phyloP scores from a whole-genome alignment of 1,140 invertebrate species.

The Zaprionus nigranus region DNA sequence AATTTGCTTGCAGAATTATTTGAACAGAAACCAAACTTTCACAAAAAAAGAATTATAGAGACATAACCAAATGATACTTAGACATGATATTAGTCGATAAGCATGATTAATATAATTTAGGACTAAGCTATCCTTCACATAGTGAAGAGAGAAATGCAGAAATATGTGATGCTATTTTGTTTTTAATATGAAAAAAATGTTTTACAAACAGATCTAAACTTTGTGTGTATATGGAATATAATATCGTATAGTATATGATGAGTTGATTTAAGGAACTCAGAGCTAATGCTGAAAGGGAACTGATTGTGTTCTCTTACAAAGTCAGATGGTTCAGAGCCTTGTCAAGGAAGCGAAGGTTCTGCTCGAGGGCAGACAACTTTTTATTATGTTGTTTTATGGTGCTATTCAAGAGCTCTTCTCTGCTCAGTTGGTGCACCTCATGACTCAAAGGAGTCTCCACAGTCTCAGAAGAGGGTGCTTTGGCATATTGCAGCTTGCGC shows the following conservation, averaged over 20 bases:
- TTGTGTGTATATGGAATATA: background rate
- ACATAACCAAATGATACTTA: too few species aligned
- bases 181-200: conserved; percentile 36
- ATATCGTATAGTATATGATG: too few species aligned
- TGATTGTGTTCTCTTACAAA: conserved; percentile 37
- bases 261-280: background rate
- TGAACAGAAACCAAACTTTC: background rate
- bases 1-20: background rate
- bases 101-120: too few species aligned
- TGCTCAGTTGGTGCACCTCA: background rate
- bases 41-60: background rate
- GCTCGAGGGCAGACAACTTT: conserved; percentile 14
- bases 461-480: conserved; percentile 1
- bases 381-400: conserved; percentile 35
- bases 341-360: conserved; percentile 58
- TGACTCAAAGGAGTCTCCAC: too few species aligned
- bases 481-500: conserved; percentile 57
- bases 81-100: too few species aligned
- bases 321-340: conserved; percentile 75
- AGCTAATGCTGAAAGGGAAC: conserved; percentile 22
- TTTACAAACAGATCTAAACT: conserved; percentile 40
- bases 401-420: conserved; percentile 30
- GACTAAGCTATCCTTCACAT: too few species aligned
- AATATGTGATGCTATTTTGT: background rate
- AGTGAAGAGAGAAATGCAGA: background rate